Conservation (phyloP, 1,140 invertebrate genomes). For the Hormaphis cornu region DNA sequence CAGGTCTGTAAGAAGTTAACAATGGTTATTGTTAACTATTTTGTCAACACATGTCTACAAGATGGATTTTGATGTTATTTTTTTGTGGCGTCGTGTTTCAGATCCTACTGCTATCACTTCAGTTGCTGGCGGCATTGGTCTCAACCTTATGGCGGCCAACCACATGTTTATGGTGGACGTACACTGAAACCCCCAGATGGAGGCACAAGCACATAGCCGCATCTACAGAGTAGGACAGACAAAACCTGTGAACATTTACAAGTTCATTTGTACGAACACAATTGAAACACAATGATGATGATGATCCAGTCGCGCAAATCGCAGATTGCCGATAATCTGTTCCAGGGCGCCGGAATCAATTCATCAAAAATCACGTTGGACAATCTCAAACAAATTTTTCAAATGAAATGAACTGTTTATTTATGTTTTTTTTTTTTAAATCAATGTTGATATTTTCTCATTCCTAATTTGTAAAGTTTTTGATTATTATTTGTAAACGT, state of each 20-base stretch:
- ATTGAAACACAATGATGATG: neutral
- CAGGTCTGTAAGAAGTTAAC: too few relatives aligned
- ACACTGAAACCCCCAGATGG: slow-evolving; percentile 91
- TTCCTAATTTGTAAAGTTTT: neutral
- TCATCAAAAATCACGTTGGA: neutral
- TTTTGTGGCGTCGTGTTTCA: neutral
- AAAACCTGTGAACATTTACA: slow-evolving; percentile 70
- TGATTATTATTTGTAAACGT: too few relatives aligned
- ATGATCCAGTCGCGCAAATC: neutral
- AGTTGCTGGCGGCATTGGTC: slow-evolving; percentile 79
- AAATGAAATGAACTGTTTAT: slow-evolving; percentile 36
- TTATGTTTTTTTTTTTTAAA: slow-evolving; percentile 34
- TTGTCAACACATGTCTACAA: neutral
- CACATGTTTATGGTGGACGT: slow-evolving; percentile 79
- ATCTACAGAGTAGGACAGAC: slow-evolving; percentile 81
- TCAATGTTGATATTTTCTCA: neutral
- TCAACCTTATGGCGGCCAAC: slow-evolving; percentile 81
- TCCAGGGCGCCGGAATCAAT: neutral
- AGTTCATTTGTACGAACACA: slow-evolving; percentile 46
- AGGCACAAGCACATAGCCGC: slow-evolving; percentile 80
- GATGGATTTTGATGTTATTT: neutral
- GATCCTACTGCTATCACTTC: slow-evolving; percentile 65
- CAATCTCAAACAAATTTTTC: neutral
- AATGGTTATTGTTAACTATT: neutral
- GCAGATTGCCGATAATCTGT: neutral